Base-by-base conservation (phyloP, 2,113 vertebrate genomes). In the Eupsittula cactorum region DNA sequence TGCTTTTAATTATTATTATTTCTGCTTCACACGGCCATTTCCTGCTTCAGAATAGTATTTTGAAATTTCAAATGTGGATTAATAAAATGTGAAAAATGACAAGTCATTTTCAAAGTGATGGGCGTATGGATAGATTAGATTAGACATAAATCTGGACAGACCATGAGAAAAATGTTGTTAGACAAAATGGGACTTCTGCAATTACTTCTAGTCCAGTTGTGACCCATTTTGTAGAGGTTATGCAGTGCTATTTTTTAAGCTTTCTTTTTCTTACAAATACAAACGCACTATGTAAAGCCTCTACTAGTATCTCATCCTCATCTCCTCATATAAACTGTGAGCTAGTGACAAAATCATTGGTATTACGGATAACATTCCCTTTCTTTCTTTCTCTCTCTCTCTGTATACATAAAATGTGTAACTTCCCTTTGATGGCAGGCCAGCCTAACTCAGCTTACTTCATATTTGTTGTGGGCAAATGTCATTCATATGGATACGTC, bases 201-300 rank as follows among this genome's bases (percentile, higher is more conserved):
- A 92, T 96, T 97, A 96, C 67, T 97, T 97, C 95, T 97, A 93
- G 92, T 95, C 96, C 94, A 96, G 62, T 96, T 92, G 92, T 95
- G 94, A 94, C 90, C 92, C 74, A 94, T 93, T 95, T 94, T 94
- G 78, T 59, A 77, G 87, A 93, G 80, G 77, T 92, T 94, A 92
- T 4, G 2, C 44, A 79, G 76, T 82, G 41, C 6, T 89, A 21
- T 76, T 85, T 91, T 91, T 95, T 73, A 96, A 96, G 55, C 71
- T 73, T 87, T 71, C 39, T 76, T 85, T 92, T 74, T 82, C 53
- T 83, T 78, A 60, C 8, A 86, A 94, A 71, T 63, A 27, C 23
- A 83, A 90, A 88, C 42, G 0, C 18, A 11, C 7, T 35, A 12
- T 41, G 35, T 11, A 44, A 39, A 62, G 17, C 9, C 16, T 60